Conservation (phyloP, 2,113 vertebrate species). For the Danionella cerebrum region DNA sequence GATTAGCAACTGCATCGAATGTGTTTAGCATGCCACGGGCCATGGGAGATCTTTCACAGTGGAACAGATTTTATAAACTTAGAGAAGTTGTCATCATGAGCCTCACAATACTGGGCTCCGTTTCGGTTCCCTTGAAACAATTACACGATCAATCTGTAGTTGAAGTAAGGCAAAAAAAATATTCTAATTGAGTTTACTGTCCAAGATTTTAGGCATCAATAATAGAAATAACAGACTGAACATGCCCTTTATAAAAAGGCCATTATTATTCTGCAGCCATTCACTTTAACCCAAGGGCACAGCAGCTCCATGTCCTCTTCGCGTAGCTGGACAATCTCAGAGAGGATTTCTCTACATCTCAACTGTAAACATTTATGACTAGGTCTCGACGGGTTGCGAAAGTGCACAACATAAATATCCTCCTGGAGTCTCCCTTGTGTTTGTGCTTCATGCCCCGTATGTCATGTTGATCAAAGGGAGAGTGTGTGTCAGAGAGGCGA, state of each 20-base stretch:
- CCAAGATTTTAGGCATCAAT: too few relatives aligned
- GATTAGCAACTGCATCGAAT: too few relatives aligned
- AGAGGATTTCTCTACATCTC: conserved; percentile 7
- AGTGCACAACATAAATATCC: conserved; percentile 1
- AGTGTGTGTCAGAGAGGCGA: background rate
- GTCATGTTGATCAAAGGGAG: conserved; percentile 12
- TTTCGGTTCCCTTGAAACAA: too few relatives aligned
- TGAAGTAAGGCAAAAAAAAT: too few relatives aligned
- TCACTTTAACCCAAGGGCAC: background rate
- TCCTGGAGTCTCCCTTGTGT: background rate
- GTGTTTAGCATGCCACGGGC: too few relatives aligned
- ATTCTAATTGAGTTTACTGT: too few relatives aligned
- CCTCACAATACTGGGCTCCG: too few relatives aligned
- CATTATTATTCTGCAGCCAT: background rate
- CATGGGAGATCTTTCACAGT: too few relatives aligned
- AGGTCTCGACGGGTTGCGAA: background rate
- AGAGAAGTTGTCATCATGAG: too few relatives aligned
- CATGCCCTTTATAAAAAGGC: background rate
- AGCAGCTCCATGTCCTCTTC: background rate
- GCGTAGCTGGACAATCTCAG: background rate
- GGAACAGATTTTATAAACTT: too few relatives aligned
- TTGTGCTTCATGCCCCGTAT: conserved; percentile 3
- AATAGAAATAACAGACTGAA: too few relatives aligned
- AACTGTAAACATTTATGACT: conserved; percentile 11
- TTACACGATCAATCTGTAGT: too few relatives aligned